Evolutionary conservation across 2,888 invertebrate genomes (phyloP), one percentile per base, ranked within the genome.

Genomic region (Catocala sponsa): DNA sequence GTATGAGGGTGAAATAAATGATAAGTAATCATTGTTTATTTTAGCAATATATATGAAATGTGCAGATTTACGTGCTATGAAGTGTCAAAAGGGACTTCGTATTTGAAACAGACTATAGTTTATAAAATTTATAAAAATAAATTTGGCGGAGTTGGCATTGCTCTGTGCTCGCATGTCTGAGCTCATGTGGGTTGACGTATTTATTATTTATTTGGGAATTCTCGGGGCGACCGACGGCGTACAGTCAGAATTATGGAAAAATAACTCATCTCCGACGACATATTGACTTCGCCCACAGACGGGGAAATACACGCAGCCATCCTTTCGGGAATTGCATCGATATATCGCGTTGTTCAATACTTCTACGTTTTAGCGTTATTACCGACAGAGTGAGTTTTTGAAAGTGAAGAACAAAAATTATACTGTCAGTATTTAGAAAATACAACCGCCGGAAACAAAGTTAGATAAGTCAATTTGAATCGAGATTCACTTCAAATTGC

Each of bases 201-300:
- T 93, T 94, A 94, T 94, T 94, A 94, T 93, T 92, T 94, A 92
- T 94, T 93, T 91, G 93, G 91, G 91, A 92, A 91, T 92, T 88
- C 90, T 80, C 83, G 78, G 65, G 82, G 84, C 84, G 82, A 80
- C 79, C 83, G 80, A 65, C 71, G 79, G 77, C 71, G 65, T 48
- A 67, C 70, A 69, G 59, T 66, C 84, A 81, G 90, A 89, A 90
- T 91, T 91, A 91, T 91, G 91, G 90, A 91, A 91, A 91, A 92
- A 92, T 92, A 93, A 92, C 91, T 92, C 91, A 92, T 93, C 87
- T 88, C 86, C 86, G 75, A 84, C 89, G 89, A 91, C 90, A 89
- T 92, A 93, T 92, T 92, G 92, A 91, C 91, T 92, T 88, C 85
- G 81, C 80, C 76, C 77, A 81, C 81, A 82, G 83, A 80, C 86